Conservation (phyloP, 1,140 invertebrate genomes). For the Stenopsyche tienmushanensis region DNA sequence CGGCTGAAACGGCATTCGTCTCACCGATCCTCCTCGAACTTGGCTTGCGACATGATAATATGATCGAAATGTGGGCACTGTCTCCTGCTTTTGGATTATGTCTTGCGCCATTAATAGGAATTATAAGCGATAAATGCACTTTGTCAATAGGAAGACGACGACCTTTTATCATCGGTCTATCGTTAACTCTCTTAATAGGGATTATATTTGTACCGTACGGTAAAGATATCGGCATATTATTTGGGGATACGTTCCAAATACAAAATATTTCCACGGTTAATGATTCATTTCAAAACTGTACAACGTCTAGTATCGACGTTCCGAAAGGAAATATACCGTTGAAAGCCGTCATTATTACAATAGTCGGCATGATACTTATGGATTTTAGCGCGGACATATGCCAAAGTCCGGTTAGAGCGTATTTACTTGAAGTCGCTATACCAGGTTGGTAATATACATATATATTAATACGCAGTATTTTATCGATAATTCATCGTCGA, state of each 20-base stretch:
- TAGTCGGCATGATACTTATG: constrained; percentile 77
- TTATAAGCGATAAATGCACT: constrained; percentile 74
- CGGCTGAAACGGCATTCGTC: constrained; percentile 85
- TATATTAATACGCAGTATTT: background rate
- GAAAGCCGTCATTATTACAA: constrained; percentile 74
- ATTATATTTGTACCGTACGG: constrained; percentile 75
- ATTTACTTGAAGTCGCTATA: constrained; percentile 77
- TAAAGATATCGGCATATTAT: constrained; percentile 63
- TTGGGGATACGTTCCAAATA: constrained; percentile 59
- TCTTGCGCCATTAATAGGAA: constrained; percentile 77
- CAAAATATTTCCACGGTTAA: constrained; percentile 29
- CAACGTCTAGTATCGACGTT: background rate
- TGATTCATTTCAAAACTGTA: constrained; percentile 3
- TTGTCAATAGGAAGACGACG: constrained; percentile 68
- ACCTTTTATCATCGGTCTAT: constrained; percentile 76
- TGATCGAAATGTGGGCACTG: constrained; percentile 82
- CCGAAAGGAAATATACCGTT: constrained; percentile 49
- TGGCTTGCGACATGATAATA: constrained; percentile 71
- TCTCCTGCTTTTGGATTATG: constrained; percentile 79
- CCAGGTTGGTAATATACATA: constrained; percentile 58
- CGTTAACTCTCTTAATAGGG: constrained; percentile 72
- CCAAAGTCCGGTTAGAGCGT: constrained; percentile 78
- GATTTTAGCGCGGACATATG: constrained; percentile 86
- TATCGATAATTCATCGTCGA: background rate
- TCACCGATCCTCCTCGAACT: constrained; percentile 80